Conservation (phyloP, 2,797 vertebrate species). For the Gouania willdenowi region DNA sequence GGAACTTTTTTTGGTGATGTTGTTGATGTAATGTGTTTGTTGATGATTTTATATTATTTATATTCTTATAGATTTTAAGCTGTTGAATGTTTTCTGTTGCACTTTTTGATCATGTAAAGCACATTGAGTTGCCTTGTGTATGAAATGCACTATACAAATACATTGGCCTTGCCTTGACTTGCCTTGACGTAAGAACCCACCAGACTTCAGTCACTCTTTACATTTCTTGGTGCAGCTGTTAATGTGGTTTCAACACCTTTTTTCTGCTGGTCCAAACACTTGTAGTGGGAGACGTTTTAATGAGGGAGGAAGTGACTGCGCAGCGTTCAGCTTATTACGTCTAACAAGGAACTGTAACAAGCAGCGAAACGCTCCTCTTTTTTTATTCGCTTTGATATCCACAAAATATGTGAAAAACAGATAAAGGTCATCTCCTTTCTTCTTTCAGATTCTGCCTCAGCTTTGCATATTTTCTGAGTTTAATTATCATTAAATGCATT, state of each 20-base stretch:
- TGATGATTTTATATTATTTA: no score
- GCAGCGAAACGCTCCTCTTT: conserved; percentile 11
- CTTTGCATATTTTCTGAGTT: conserved; percentile 11
- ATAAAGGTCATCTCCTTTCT: conserved; percentile 15
- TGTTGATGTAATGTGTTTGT: no score
- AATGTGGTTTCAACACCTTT: conserved; percentile 18
- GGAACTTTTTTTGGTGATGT: no score
- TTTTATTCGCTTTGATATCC: conserved; percentile 27
- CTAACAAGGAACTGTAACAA: conserved; percentile 24
- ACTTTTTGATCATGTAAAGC: no score
- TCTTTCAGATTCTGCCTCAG: conserved; percentile 22
- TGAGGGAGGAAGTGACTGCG: conserved; percentile 35
- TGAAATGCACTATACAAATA: no score
- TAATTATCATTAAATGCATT: conserved; percentile 25
- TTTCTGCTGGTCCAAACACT: conserved; percentile 22
- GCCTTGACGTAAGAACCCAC: conserved; percentile 38
- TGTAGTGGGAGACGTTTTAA: conserved; percentile 45
- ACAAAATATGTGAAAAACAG: conserved; percentile 28
- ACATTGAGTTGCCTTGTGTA: no score
- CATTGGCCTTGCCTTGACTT: conserved; percentile 30
- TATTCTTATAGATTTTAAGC: no score
- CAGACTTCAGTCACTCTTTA: conserved; percentile 38
- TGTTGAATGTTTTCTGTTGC: no score
- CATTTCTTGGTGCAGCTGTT: conserved; percentile 16
- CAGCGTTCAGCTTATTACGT: no score